Base-by-base conservation (phyloP, 2,888 invertebrate genomes). In the Cantharis flavilabris region DNA sequence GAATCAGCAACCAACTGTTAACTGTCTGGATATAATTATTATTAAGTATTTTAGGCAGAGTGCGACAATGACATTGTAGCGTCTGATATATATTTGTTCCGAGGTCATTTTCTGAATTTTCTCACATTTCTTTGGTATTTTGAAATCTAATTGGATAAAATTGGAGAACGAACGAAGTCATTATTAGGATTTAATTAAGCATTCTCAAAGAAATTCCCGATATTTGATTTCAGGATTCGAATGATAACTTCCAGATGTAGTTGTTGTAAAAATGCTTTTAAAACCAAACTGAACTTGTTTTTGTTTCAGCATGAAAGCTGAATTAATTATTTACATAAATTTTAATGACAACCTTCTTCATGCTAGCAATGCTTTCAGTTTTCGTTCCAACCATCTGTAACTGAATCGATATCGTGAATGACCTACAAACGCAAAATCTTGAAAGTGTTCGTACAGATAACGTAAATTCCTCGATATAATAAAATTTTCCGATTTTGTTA, bases 391-490 rank as follows among this genome's bases (percentile, higher is more conserved):
- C 65, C 65, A 67, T 67, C 65, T 67, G 65, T 49, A 62, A 62
- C 62, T 71, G 63, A 71, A 71, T 71, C 71, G 63, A 71, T 71
- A 71, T 63, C 13, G 62, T 33, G 71, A 26, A 28, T 28, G 64
- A 63, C 64, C 64, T 71, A 23, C 64, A 71, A 63, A 71, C 71
- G 28, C 63, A 63, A 71, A 71, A 71, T 71, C 64, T 64, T 63
- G 30, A 16, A 63, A 28, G 30, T 71, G n/a, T 70, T n/a, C 18
- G 62, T 49, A 49, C 49, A 49, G 49, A 49, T 49, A 49, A n/a
- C 49, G 49, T n/a, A 49, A 49, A 49, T 49, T 49, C 49, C 49
- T 49, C 9, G n/a, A 7, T n/a, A 49, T 49, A 26, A 26, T 26
- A 49, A 49, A 49, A n/a, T 49, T 49, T 49, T 49, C 2, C n/a